These are phyloP conservation scores for Macropodus opercularis DNA, from an alignment of 2,797 vertebrate species.

Conservation along the genomic window DNA sequence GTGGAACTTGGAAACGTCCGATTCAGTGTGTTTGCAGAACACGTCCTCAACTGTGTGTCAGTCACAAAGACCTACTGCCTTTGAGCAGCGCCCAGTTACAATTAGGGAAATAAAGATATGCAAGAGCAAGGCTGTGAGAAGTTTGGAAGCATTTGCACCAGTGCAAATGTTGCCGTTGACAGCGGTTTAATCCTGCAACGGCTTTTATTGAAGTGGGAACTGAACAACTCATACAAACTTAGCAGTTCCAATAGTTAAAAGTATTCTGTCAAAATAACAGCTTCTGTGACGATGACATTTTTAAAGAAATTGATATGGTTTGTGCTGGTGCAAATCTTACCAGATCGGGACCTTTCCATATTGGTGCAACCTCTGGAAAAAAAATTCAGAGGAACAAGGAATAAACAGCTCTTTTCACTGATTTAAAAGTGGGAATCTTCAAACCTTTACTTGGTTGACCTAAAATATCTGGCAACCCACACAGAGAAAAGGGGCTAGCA, in stretches of 20 bases:
- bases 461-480: constrained; percentile 60
- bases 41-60: constrained; percentile 38
- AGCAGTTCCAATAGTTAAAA: constrained; percentile 3
- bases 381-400: constrained; percentile 49
- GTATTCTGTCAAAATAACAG: constrained; percentile 47
- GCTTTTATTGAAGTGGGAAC: constrained; percentile 29
- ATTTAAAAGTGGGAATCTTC: constrained; percentile 67
- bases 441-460: constrained; percentile 64
- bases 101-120: constrained; percentile 54
- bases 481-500: constrained; percentile 42
- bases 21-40: constrained; percentile 32
- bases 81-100: constrained; percentile 50
- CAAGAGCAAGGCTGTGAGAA: constrained; percentile 41
- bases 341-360: constrained; percentile 53
- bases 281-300: constrained; percentile 47
- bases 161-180: constrained; percentile 62
- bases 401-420: constrained; percentile 64
- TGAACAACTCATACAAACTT: constrained; percentile 18
- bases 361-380: constrained; percentile 45
- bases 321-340: constrained; percentile 77
- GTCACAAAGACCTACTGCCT: constrained; percentile 34
- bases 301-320: constrained; percentile 52
- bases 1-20: constrained; percentile 33
- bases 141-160: constrained; percentile 69
- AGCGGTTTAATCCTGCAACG: constrained; percentile 48